Evolutionary conservation across 2,113 vertebrate genomes (phyloP).

Genomic region (Empidonax alnorum): DNA sequence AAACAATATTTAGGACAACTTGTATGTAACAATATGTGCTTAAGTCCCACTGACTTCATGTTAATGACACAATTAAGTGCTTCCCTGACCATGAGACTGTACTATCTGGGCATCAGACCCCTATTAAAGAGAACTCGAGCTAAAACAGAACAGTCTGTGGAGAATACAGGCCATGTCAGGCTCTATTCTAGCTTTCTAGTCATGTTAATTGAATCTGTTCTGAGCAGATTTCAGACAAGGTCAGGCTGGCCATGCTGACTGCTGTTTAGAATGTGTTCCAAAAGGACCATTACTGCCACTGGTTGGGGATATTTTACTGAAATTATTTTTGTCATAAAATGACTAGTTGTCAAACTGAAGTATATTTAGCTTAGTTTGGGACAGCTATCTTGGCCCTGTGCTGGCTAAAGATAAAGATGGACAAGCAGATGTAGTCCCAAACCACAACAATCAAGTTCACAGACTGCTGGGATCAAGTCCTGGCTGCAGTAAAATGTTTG

Average conservation of each 20-base stretch:
- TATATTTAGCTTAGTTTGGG: background rate
- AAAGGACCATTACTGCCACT: background rate
- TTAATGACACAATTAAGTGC: background rate
- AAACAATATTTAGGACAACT: background rate
- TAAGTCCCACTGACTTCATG: background rate
- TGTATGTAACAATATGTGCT: background rate
- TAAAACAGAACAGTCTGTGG: background rate
- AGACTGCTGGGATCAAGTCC: background rate
- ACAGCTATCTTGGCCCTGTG: background rate
- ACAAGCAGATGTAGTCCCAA: background rate
- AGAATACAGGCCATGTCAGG: background rate
- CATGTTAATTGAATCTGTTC: background rate
- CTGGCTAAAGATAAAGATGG: background rate
- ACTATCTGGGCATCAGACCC: background rate
- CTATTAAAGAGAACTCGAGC: background rate
- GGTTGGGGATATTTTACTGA: background rate
- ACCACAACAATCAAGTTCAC: background rate
- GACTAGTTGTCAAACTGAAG: background rate
- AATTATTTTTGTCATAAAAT: conserved; percentile 11
- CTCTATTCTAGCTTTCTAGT: background rate
- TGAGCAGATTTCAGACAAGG: background rate
- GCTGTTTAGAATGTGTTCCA: conserved; percentile 13
- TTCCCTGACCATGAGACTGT: background rate
- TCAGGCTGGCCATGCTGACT: background rate
- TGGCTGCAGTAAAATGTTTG: background rate